Percentiles rank a stretch among this genome's conserved stretches.
These are phyloP conservation scores for Phrynocephalus vlangalii DNA, from an alignment of 2,797 vertebrate species.

Conservation along the genomic window DNA sequence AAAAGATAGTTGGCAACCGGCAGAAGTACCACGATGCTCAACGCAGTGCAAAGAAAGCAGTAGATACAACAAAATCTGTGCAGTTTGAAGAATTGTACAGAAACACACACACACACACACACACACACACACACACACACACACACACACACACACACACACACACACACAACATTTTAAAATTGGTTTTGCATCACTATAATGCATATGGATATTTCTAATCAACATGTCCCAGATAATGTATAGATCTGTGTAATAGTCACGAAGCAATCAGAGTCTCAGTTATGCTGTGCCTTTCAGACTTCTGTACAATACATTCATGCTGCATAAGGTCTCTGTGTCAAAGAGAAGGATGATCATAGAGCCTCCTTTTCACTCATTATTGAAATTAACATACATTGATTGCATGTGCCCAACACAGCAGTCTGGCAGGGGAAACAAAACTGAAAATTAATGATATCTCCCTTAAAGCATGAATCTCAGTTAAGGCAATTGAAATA, in stretches of 20 bases:
- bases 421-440: constrained; percentile 43
- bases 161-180: neutral
- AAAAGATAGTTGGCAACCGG: too few species aligned
- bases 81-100: too few species aligned
- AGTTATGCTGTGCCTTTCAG: neutral
- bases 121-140: too few species aligned
- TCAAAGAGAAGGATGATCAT: constrained; percentile 32
- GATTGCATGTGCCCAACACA: constrained; percentile 29
- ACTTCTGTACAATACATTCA: neutral
- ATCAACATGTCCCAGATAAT: constrained; percentile 11
- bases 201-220: neutral
- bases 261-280: neutral
- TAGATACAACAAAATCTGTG: too few species aligned
- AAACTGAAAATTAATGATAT: constrained; percentile 62
- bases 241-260: neutral
- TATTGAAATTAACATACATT: constrained; percentile 66
- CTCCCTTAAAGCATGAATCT: constrained; percentile 47
- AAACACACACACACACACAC: too few species aligned
- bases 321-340: constrained; percentile 3
- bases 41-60: too few species aligned
- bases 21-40: too few species aligned
- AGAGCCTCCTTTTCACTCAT: constrained; percentile 51
- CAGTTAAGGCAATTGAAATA: constrained; percentile 31
- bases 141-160: too few species aligned
- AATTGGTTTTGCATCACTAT: neutral